These are phyloP conservation scores for Hydropsyche betteni DNA, from an alignment of 2,888 invertebrate species.

Conservation along the genomic window DNA sequence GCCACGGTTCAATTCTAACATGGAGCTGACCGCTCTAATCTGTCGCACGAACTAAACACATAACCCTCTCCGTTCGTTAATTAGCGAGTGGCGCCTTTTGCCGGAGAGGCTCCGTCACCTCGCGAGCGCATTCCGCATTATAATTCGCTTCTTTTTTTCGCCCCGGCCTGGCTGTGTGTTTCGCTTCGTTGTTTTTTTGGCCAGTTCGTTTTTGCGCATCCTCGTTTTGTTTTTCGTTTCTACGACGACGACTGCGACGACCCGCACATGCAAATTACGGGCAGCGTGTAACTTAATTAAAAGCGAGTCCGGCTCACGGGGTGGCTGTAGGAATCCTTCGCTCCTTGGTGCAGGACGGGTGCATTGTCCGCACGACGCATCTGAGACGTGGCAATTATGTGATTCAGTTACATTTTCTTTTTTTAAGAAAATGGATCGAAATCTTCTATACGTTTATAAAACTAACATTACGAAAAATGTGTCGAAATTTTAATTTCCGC, in stretches of 20 bases:
- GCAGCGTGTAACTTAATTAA: constrained; percentile 50
- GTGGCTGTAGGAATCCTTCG: not conserved
- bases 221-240: constrained; percentile 8
- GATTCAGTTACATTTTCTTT: constrained; percentile 24
- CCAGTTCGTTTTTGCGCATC: not conserved
- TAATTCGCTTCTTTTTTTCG: not conserved
- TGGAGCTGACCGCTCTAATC: too few species aligned
- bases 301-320: constrained; percentile 36
- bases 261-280: constrained; percentile 47
- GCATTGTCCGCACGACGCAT: constrained; percentile 33
- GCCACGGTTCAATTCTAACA: too few species aligned
- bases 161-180: not conserved
- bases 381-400: constrained; percentile 30
- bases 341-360: constrained; percentile 19
- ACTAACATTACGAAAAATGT: too few species aligned
- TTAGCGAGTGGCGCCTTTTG: too few species aligned
- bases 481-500: too few species aligned
- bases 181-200: not conserved
- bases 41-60: too few species aligned
- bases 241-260: constrained; percentile 14
- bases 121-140: not conserved
- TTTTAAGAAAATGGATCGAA: too few species aligned
- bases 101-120: too few species aligned
- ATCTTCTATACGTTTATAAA: too few species aligned
- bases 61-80: too few species aligned